Evolutionary conservation across 2,888 invertebrate species (phyloP), one percentile per base, ranked within the genome.

Genomic region (Drosophila barbarae): DNA sequence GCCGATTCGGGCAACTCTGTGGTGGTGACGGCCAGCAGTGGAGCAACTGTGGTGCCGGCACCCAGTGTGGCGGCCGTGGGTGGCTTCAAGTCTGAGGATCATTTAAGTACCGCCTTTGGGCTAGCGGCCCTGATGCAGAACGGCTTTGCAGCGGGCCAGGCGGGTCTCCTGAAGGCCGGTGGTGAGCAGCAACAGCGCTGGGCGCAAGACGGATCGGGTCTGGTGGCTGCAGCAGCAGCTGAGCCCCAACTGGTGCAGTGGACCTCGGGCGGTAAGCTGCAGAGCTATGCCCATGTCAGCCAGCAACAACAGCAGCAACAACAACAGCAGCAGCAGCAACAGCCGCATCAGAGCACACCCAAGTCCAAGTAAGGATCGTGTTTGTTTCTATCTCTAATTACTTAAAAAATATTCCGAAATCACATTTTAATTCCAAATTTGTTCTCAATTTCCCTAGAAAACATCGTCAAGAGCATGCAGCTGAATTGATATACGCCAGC

Each of bases 251-350:
- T 88, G 54, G 88, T 88, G 18, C 88, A 88, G 70, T 88, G 88
- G 88, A 87, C 88, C 67, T 93, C 93, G 85, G 95, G 95, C 55
- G 95, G 95, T 39, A 94, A 94, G 89, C 92, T 95, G 69, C 95
- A 95, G 56, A 93, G 94, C 75, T 95, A 88, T 75, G 85, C 88
- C 10, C 77, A 78, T 13, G 86, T 86, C 56, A 73, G 59, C 36
- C 83, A 85, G 41, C 86, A 86, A 44, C 87, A 85, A 8, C 84
- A 82, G 10, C 46, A 47, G 1, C 44, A 46, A 1, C 46, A 44
- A 1, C 42, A 26, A 4, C 46, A 46, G 1, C 46, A 46, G 30
- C 46, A 85, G 0, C 85, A 86, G 6, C 84, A 84, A 1, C 86
- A 84, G 5, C 86, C 82, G 3, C 85, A 87, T 42, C 86, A 86